Conservation (phyloP, 2,888 invertebrate species). For the Cataglyphis altisquamis region DNA sequence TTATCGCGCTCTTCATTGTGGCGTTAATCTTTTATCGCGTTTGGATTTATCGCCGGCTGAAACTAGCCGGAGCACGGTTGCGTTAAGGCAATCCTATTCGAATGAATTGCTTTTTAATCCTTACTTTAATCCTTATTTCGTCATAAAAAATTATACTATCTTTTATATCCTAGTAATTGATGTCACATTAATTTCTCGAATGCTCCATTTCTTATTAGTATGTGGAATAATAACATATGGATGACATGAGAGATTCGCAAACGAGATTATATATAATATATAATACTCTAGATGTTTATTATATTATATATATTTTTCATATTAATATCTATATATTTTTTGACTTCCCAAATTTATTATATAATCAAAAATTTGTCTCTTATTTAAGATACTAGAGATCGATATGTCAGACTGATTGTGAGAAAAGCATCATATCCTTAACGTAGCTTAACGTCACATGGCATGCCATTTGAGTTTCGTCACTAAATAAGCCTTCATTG, state of each 20-base stretch:
- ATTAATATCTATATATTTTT: background rate
- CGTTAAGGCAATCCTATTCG: background rate
- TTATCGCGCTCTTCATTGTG: constrained; percentile 55
- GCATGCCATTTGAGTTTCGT: background rate
- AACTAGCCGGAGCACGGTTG: constrained; percentile 18
- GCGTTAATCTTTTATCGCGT: constrained; percentile 52
- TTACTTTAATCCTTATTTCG: background rate
- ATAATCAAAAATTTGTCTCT: background rate
- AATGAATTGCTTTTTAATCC: background rate
- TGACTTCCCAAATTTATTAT: background rate
- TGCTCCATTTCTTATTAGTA: background rate
- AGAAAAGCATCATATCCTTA: background rate
- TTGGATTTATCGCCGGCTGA: constrained; percentile 47
- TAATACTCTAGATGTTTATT: no score
- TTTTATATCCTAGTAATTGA: background rate
- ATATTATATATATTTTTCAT: background rate
- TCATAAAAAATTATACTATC: background rate
- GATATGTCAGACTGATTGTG: background rate
- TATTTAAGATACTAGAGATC: background rate
- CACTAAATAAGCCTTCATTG: constrained; percentile 19
- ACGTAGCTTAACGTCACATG: background rate
- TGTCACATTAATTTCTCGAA: background rate
- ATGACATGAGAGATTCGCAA: background rate
- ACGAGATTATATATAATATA: no score
- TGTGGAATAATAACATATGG: background rate